Evolutionary conservation across 2,797 vertebrate genomes (phyloP).

Genomic region (Myiotriccus ornatus): DNA sequence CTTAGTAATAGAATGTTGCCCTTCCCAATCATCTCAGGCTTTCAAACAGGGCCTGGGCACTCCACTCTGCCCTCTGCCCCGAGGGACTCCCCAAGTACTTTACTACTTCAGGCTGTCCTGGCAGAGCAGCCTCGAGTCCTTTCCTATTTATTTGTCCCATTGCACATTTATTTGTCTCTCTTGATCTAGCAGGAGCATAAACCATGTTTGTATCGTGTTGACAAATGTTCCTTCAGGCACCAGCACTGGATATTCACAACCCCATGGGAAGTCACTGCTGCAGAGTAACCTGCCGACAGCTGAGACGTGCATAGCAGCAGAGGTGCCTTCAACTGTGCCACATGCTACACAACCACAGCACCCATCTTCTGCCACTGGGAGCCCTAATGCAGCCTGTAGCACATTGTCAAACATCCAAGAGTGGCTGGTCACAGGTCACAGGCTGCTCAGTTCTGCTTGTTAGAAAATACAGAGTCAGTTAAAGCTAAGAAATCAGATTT

Average conservation of each 20-base stretch:
- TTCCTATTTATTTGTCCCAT: not conserved
- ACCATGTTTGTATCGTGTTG: rapidly evolving
- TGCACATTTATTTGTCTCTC: not conserved
- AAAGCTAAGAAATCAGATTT: not conserved
- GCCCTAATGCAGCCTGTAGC: not conserved
- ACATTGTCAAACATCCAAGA: not conserved
- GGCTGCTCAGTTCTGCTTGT: not conserved
- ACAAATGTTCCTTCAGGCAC: not conserved
- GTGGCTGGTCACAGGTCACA: not conserved
- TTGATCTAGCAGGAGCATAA: not conserved
- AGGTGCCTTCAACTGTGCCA: not conserved
- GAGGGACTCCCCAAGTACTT: not conserved
- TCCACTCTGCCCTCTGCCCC: not conserved
- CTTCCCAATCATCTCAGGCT: not conserved
- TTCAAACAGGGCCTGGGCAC: not conserved
- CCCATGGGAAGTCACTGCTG: not conserved
- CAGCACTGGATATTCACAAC: not conserved
- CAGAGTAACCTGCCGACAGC: rapidly evolving
- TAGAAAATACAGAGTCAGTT: not conserved
- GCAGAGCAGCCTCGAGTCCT: rapidly evolving
- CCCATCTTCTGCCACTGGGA: not conserved
- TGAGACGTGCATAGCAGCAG: not conserved
- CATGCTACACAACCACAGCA: not conserved
- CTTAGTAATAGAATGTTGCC: not conserved
- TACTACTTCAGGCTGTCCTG: not conserved